phyloP scores from a whole-genome alignment of 1,140 invertebrate genomes.

The Aphelenchoides besseyi region DNA sequence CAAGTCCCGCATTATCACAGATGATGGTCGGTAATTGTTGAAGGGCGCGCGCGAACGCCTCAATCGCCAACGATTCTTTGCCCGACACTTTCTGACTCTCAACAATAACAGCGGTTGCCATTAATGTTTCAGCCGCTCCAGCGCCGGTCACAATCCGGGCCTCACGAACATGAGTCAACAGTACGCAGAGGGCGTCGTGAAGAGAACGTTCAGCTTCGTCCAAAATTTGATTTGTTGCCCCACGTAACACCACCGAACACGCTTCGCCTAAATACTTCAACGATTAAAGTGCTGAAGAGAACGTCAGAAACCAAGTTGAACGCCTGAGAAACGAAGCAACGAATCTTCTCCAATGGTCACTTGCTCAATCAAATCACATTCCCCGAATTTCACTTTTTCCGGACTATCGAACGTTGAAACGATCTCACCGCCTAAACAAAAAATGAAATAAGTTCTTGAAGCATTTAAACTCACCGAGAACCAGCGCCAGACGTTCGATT shows the following conservation, averaged over 20 bases:
- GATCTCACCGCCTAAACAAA: conserved; percentile 78
- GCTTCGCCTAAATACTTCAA: conserved; percentile 85
- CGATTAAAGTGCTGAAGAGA: conserved; percentile 19
- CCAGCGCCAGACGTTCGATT: conserved; percentile 90
- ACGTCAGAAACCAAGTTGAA: conserved; percentile 49
- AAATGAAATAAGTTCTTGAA: neutral
- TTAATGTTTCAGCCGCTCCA: conserved; percentile 78
- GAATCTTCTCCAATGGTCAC: conserved; percentile 97
- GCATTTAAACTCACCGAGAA: conserved; percentile 72
- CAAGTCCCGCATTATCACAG: conserved; percentile 96
- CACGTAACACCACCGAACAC: conserved; percentile 91
- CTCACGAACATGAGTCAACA: conserved; percentile 83
- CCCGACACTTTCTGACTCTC: conserved; percentile 79
- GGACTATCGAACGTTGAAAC: conserved; percentile 96
- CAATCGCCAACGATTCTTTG: conserved; percentile 94
- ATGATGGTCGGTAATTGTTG: conserved; percentile 86
- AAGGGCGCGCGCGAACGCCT: conserved; percentile 85
- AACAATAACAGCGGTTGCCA: conserved; percentile 83
- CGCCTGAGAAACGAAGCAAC: conserved; percentile 83
- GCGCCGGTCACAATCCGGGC: conserved; percentile 69
- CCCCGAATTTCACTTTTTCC: conserved; percentile 83
- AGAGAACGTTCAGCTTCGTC: conserved; percentile 96
- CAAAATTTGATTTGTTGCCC: conserved; percentile 97
- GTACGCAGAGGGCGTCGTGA: conserved; percentile 95
- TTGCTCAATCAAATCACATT: conserved; percentile 92